Evolutionary conservation across 2,113 vertebrate species (phyloP).

Genomic region (Daphoenositta chrysoptera): DNA sequence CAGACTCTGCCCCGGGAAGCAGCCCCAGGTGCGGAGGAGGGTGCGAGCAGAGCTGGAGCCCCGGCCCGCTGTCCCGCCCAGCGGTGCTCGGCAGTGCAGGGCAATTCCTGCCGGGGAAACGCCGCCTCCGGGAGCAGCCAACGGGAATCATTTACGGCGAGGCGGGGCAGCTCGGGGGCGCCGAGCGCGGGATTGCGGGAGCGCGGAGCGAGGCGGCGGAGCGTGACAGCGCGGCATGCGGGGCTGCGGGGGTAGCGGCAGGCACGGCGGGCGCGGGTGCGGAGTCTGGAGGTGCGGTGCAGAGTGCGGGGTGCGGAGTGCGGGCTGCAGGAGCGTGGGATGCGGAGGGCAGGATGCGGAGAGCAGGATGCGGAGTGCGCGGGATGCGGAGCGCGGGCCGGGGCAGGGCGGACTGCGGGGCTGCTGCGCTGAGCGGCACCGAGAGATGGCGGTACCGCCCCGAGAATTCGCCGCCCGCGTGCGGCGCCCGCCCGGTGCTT

Average conservation of each 20-base stretch:
- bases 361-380: rapidly evolving
- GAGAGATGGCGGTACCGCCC: slow-evolving; percentile 39
- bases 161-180: not conserved
- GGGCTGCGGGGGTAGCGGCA: not conserved
- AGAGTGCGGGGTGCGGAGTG: rapidly evolving
- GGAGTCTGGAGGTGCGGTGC: too few relatives aligned
- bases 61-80: not conserved
- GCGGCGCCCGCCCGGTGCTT: not conserved
- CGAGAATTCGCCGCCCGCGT: not conserved
- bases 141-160: rapidly evolving
- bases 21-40: not conserved
- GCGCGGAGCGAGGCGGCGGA: not conserved
- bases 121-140: not conserved
- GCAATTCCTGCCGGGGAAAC: not conserved
- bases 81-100: not conserved
- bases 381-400: rapidly evolving
- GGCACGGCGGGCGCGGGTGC: too few relatives aligned
- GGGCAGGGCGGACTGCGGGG: not conserved
- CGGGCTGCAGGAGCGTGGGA: rapidly evolving
- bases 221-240: not conserved
- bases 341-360: rapidly evolving
- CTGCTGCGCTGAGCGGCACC: not conserved
- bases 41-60: not conserved
- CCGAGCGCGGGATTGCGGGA: not conserved
- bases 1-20: not conserved